Percentiles rank a stretch among this genome's conserved stretches.
phyloP scores from a whole-genome alignment of 2,797 vertebrate species.

The Acanthurus lineatus region DNA sequence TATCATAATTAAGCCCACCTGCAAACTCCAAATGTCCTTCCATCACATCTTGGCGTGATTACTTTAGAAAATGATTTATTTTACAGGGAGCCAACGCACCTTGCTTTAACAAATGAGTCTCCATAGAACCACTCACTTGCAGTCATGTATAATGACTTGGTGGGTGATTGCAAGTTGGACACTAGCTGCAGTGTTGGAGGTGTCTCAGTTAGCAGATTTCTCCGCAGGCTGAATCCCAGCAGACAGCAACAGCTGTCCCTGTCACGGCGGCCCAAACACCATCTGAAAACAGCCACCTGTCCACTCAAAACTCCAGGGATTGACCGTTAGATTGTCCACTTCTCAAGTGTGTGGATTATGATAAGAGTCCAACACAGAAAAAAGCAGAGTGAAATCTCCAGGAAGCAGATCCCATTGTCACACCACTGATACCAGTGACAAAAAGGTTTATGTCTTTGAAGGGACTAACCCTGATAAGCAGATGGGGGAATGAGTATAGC shows the following conservation, averaged over 20 bases:
- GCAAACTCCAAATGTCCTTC: neutral
- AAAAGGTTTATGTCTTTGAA: conserved; percentile 57
- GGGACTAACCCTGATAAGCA: conserved; percentile 46
- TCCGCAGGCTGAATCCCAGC: conserved; percentile 35
- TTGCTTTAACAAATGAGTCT: neutral
- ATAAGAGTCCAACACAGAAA: conserved; percentile 40
- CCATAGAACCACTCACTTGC: conserved; percentile 1
- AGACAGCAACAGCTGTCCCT: conserved; percentile 63
- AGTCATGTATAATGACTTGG: conserved; percentile 25
- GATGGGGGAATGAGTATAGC: conserved; percentile 18
- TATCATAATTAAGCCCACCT: neutral
- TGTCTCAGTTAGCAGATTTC: conserved; percentile 43
- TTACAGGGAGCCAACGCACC: neutral
- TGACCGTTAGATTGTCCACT: conserved; percentile 54
- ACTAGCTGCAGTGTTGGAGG: conserved; percentile 6
- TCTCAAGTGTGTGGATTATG: conserved; percentile 59
- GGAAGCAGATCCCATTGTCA: conserved; percentile 52
- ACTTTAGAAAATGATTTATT: neutral
- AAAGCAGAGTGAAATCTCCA: conserved; percentile 49
- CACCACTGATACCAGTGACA: conserved; percentile 44
- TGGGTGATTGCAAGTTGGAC: neutral
- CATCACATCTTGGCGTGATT: neutral
- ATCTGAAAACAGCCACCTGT: conserved; percentile 62
- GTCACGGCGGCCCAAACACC: conserved; percentile 25
- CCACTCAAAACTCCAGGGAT: conserved; percentile 53